Evolutionary conservation across 2,888 invertebrate species (phyloP), one percentile per base, ranked within the genome.

Genomic region (Bibio marci): DNA sequence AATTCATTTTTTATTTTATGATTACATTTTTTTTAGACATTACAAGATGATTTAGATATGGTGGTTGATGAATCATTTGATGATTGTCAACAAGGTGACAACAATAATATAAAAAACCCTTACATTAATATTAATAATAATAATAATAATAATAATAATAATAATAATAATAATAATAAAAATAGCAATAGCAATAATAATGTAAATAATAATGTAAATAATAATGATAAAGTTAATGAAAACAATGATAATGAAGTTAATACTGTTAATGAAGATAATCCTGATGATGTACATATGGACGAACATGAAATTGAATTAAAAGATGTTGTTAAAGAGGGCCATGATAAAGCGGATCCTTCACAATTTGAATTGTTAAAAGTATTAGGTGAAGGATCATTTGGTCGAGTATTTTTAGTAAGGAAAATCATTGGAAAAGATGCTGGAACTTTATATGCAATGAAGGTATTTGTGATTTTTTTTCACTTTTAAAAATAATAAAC

Each of bases 291-390:
- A 7, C 48, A 49, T 46, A 66, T 65, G 49, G 57, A 64, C 36
- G 73, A 69, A 53, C 72, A 70, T 57, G 62, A 59, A 43, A 85
- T 95, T 50, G 94, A 95, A 64, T 68, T 97, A 41, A 80, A 79
- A 47, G 92, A 90, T 65, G 76, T 97, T 38, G 79, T 87, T 35
- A 80, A 86, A 55, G 87, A 91, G 59, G 94, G 94, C 4, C 86
- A 86, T 54, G 91, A 94, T 35, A 88, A 86, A 57, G 95, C 92
- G 5, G 91, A 94, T 57, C 91, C 94, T 2, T 80, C 85, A 39
- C 91, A 98, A 57, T 98, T 98, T 65, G 95, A 97, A 62, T 69
- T 98, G 46, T 76, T 98, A 51, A 95, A 95, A 65, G 95, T 98
- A 12, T 74, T 94, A 10, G 92, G 94, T 27, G 90, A 91, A 66